phyloP scores from a whole-genome alignment of 2,113 vertebrate genomes.

The Lepus timidus region DNA sequence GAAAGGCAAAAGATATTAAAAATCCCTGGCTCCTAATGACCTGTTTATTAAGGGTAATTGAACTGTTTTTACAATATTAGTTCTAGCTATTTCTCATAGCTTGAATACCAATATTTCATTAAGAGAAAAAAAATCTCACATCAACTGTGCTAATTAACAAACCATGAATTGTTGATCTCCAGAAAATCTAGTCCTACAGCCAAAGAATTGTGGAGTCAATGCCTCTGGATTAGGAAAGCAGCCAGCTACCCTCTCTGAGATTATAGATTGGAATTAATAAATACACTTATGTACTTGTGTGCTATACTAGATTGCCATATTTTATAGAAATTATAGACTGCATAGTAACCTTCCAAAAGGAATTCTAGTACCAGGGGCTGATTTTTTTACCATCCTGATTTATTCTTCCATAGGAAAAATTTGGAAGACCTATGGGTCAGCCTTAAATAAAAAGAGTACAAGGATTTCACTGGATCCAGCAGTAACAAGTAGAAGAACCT shows the following conservation, averaged over 20 bases:
- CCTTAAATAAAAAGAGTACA: background rate
- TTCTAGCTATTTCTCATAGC: background rate
- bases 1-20: background rate
- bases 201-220: background rate
- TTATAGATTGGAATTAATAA: background rate
- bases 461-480: background rate
- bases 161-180: background rate
- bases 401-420: background rate
- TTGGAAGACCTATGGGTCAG: background rate
- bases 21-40: background rate
- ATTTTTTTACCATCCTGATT: background rate
- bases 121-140: background rate
- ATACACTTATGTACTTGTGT: background rate
- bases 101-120: background rate
- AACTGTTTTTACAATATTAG: background rate
- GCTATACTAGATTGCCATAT: background rate
- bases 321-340: background rate
- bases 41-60: background rate
- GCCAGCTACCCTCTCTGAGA: accelerated
- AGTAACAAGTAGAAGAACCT: background rate
- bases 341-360: background rate
- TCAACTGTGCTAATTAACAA: background rate
- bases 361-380: background rate
- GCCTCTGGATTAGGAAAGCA: background rate
- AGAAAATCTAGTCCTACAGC: background rate